Evolutionary conservation across 2,888 invertebrate genomes (phyloP), one percentile per base, ranked within the genome.

Genomic region (Charanyca ferruginea): DNA sequence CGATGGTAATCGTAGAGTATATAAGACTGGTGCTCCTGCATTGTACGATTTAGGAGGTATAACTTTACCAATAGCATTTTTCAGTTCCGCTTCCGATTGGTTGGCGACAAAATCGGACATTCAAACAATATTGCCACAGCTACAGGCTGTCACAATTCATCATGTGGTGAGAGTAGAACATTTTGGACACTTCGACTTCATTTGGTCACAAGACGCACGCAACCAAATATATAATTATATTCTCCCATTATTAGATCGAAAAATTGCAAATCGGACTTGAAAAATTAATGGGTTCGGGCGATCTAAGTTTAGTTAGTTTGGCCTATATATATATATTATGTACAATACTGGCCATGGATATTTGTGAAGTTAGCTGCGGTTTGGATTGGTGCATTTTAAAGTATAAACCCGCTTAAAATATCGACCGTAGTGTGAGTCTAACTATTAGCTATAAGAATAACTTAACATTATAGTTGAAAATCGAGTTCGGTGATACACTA

Each of bases 181-280:
- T 18, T 91, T 91, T 48, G 83, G 83, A 22, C 91, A 92, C 47
- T 84, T 85, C 4, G 89, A 90, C 72, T 91, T 91, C 66, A 32
- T 90, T 28, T 89, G 86, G 84, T 84, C 82, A 18, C 74, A 81
- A n/a, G 73, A 85, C 2, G 87, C 87, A 1, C 66, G 81, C 3
- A 22, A 76, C 3, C 63, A 86, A 9, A 70, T 89, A 8, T 89
- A 80, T 75, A 45, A 73, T 57, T 58, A 73, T 11, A 52, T 87
- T 48, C 23, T 84, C 6, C 66, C 82, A 22, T 48, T 83, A 28
- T 65, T 88, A 25, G 61, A 77, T 22, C 44, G 79, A 57, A 38
- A 45, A 42, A 4, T 0, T 13, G 18, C 42, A 51, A 32, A 0
- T 0, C 3, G 2, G 5, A n/a, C n/a, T n/a, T 2, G 5, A 1